A percentile compares a stretch with the other conserved stretches of the same genome.
Evolutionary conservation across 2,888 invertebrate genomes (phyloP).

Genomic region (Cotesia congregata): DNA sequence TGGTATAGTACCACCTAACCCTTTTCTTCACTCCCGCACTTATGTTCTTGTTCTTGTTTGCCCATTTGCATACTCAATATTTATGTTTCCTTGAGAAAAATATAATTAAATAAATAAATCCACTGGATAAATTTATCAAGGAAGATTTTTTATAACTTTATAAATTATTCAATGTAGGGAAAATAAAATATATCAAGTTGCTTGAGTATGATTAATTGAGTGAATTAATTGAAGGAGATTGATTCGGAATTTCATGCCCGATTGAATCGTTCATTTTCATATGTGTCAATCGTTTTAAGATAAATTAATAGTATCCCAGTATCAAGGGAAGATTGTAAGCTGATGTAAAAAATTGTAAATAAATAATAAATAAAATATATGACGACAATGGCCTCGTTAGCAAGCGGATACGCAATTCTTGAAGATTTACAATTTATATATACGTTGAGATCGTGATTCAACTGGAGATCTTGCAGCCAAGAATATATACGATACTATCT

Average conservation of each 20-base stretch:
- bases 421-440: slow-evolving; percentile 36
- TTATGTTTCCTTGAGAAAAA: neutral
- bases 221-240: slow-evolving; percentile 14
- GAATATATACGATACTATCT: neutral
- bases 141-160: neutral
- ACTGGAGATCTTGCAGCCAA: neutral
- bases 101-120: neutral
- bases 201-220: slow-evolving; percentile 17
- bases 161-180: neutral
- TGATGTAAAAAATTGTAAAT: neutral
- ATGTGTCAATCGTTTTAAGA: slow-evolving; percentile 12
- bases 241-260: slow-evolving; percentile 14
- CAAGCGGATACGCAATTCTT: slow-evolving; percentile 35
- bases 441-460: slow-evolving; percentile 17
- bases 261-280: slow-evolving; percentile 25
- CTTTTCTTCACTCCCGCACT: neutral
- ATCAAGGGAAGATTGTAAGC: neutral
- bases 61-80: slow-evolving; percentile 18
- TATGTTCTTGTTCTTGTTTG: neutral
- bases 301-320: neutral
- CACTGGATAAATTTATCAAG: neutral
- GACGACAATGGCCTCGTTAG: slow-evolving; percentile 30
- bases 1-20: neutral
- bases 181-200: neutral
- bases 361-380: slow-evolving; percentile 29